Base-by-base conservation (phyloP, 2,888 invertebrate genomes). In the Altica lythri region DNA sequence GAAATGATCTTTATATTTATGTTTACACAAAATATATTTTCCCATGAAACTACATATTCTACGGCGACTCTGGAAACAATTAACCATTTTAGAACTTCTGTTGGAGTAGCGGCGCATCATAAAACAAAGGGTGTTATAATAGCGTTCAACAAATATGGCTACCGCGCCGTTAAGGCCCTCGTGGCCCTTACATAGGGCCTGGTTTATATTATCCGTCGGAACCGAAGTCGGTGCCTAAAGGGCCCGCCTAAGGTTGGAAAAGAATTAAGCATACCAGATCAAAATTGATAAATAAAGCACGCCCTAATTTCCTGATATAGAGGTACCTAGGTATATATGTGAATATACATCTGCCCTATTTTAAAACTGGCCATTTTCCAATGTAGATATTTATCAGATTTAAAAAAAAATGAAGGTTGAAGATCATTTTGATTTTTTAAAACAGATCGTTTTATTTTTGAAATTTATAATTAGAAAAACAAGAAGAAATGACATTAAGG, bases 91-190 rank as follows among this genome's bases (percentile, higher is more conserved):
- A 57, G 48, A 49, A 43, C 48, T 30, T 45, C 25, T 44, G 10
- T 16, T n/a, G n/a, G 37, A 49, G 49, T 44, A 50, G 17, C 44
- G 49, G 52, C 44, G 49, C 43, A 25, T 18, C 46, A 55, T 58
- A 58, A 60, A 60, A 58, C 57, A 55, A 60, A 55, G 57, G 50
- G 53, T 56, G 61, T 59, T 50, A 55, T 57, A 45, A 61, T 57
- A 67, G 63, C 61, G 66, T 63, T 67, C 64, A 65, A 66, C 65
- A 69, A 72, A 72, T 69, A 72, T 72, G 72, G 72, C 72, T 70
- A 70, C 71, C 68, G 60, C 72, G 68, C 68, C 66, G 68, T 17
- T 27, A n/a, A 64, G 68, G 68, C 68, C 59, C 70, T 71, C 70
- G 64, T 32, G 19, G 45, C 45, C 18, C 67, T 69, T 66, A 68